Base-by-base conservation (phyloP, 1,140 invertebrate genomes). In the Pollicipes pollicipes region DNA sequence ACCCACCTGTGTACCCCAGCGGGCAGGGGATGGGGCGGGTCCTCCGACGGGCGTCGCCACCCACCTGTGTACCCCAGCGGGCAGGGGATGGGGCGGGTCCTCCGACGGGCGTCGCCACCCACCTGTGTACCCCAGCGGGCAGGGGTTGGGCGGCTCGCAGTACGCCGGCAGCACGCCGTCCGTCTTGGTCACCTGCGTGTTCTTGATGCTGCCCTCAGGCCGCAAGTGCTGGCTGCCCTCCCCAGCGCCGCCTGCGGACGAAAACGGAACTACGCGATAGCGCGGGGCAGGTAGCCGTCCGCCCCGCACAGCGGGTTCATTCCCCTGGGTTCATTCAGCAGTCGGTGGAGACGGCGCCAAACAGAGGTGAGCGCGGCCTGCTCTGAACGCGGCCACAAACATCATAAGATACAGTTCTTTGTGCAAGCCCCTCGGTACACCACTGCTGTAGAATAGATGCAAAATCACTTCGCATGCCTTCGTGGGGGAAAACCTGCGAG, bases 81-180 rank as follows among this genome's bases (percentile, higher is more conserved):
- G 21, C 45, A 35, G 32, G 32, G 32, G 32, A 6, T 64, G 24
- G 10, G 37, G 24, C 37, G 10, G 10, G 37, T 45, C 24, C 10
- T 64, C 21, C n/a, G 24, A 26, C 8, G 24, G 4, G 6, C 3
- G 24, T 26, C 3, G 4, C 6, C 24, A 70, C 74, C 76, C 77
- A 84, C 83, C 80, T 70, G 78, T 81, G 73, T 83, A 84, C 68
- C 84, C 84, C 10, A 81, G 83, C 0, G 96, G 97, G 76, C 97
- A 99, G 0, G 97, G 97, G 82, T 99, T 99, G 10, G 96, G 96
- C 1, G 97, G 97, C 78, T 97, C 97, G 79, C 97, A 99, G 81
- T 99, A 99, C 31, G 97, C 94, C 0, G 97, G 97, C 17, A 99
- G 82, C 30, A 90, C 87, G 24, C 89, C 88, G 77, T 98, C 95